phyloP scores from a whole-genome alignment of 2,888 invertebrate species.

The Rambutsinella grinnellia region DNA sequence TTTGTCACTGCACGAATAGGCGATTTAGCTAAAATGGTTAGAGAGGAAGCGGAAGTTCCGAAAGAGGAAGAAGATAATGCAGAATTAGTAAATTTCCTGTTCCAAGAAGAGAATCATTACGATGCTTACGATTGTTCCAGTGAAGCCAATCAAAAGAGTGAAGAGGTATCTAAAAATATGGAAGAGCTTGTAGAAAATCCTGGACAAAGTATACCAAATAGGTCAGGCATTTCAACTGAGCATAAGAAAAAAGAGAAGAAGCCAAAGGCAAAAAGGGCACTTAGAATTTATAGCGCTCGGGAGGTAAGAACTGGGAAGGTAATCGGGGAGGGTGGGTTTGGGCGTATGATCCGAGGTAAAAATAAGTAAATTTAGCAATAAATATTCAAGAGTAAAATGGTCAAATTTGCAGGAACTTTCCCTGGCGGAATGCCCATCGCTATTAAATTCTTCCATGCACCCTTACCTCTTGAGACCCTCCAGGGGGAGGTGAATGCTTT shows the following conservation, averaged over 20 bases:
- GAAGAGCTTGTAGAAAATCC: too few relatives aligned
- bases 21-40: too few relatives aligned
- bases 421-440: slow-evolving; percentile 15
- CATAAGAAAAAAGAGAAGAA: neutral
- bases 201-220: too few relatives aligned
- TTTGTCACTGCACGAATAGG: too few relatives aligned
- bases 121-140: too few relatives aligned
- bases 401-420: slow-evolving; percentile 7
- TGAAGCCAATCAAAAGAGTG: too few relatives aligned
- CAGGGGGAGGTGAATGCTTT: slow-evolving; percentile 5
- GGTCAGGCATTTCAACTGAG: too few relatives aligned
- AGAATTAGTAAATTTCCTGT: too few relatives aligned
- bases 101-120: too few relatives aligned
- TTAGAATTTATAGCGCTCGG: neutral
- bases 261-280: neutral
- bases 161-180: too few relatives aligned
- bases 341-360: slow-evolving; percentile 23
- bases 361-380: neutral
- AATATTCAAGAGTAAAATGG: neutral
- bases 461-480: neutral
- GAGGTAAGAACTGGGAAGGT: neutral
- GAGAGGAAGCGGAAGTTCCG: too few relatives aligned
- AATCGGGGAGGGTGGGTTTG: slow-evolving; percentile 38
- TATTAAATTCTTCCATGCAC: slow-evolving; percentile 25
- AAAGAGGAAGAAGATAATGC: too few relatives aligned